These are phyloP conservation scores for Centropus unirufus DNA, from an alignment of 2,113 vertebrate genomes.

Conservation along the genomic window DNA sequence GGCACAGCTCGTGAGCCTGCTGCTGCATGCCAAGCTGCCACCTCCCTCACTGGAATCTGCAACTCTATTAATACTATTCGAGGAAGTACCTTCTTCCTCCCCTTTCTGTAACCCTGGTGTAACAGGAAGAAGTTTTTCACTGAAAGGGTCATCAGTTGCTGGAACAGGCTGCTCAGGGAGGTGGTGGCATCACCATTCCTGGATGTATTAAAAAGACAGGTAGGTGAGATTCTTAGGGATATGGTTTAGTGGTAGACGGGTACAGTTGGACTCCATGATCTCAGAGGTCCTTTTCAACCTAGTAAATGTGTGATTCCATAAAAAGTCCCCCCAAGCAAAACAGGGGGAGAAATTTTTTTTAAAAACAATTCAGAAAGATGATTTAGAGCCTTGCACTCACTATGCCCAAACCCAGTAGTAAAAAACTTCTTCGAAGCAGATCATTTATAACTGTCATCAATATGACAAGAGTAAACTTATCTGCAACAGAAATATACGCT, in stretches of 20 bases:
- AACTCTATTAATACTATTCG: neutral
- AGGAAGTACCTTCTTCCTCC: neutral
- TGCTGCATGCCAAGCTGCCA: neutral
- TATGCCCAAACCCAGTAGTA: neutral
- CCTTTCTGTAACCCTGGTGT: neutral
- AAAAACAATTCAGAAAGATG: neutral
- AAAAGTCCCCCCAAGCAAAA: neutral
- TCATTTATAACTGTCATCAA: neutral
- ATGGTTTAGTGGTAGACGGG: too few relatives aligned
- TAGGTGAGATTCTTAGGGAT: too few relatives aligned
- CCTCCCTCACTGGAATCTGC: rapidly evolving
- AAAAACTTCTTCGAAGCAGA: neutral
- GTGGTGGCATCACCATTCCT: too few relatives aligned
- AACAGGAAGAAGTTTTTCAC: too few relatives aligned
- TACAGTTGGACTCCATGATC: too few relatives aligned
- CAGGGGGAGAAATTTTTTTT: neutral
- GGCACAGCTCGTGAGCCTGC: rapidly evolving
- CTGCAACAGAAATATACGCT: neutral
- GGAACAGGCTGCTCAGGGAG: too few relatives aligned
- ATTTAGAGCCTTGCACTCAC: neutral
- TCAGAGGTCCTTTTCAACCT: too few relatives aligned
- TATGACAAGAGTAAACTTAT: neutral
- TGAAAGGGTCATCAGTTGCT: too few relatives aligned
- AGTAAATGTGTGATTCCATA: neutral
- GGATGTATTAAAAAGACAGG: too few relatives aligned